Base-by-base conservation (phyloP, 2,113 vertebrate genomes). In the Lophura nycthemera region DNA sequence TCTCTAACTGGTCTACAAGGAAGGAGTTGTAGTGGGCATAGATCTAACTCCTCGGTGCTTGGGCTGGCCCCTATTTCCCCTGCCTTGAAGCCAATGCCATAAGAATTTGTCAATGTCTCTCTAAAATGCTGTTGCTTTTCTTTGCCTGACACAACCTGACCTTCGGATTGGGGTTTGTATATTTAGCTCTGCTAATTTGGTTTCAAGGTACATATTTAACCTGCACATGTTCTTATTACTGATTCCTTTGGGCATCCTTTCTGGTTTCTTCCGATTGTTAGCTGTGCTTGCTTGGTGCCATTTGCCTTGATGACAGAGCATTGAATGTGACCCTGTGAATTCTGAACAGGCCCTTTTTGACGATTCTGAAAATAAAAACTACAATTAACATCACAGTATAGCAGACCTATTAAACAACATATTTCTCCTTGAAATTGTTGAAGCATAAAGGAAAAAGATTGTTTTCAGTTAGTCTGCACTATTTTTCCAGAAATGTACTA, bases 201-300 rank as follows among this genome's bases (percentile, higher is more conserved):
- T 56, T 91, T 61, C 30, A 38, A 47, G 74, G 64, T 79, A 42
- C 73, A 1, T 40, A 40, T 79, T 79, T 80, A 73, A 73, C 59
- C 47, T 83, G 60, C 2, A 1, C 34, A 0, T 45, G 69, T 74
- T 85, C 81, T 56, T 94, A 9, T 45, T 57, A 24, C 34, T 5
- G n/a, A 45, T 48, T 72, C 83, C 47, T 86, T 54, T 57, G 69
- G 47, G 43, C 56, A 60, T 57, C 50, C 32, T 85, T 72, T 42
- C 75, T 75, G 2, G 0, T 60, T 57, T 59, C 60, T 61, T 17
- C 17, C 1, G 0, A 1, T 13, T 10, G 3, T 86, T 66, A 32
- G n/a, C 59, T 73, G 40, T 29, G 42, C 17, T 67, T 40, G 20
- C 52, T 85, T 66, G 66, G 19, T 73, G 50, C 67, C 18, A 1